Evolutionary conservation across 2,113 vertebrate genomes (phyloP).

Genomic region (Pseudonaja textilis): DNA sequence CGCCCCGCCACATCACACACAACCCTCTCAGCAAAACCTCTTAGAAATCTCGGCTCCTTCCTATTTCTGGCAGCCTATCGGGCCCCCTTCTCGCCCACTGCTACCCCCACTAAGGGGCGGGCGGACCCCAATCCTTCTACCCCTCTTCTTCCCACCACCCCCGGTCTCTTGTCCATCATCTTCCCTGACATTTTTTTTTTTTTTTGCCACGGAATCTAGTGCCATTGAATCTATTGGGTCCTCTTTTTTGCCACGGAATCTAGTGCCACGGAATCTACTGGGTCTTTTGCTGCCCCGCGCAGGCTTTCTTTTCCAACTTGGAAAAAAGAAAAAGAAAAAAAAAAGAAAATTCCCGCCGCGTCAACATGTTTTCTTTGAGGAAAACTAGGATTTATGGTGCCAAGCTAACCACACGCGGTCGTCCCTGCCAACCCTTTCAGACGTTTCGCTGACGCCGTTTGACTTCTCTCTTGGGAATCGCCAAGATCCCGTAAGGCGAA

Average conservation of each 20-base stretch:
- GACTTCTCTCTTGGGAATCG: not conserved
- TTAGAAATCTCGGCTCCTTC: not conserved
- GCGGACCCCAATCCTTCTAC: not conserved
- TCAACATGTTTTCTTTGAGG: not conserved
- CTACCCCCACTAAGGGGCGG: not conserved
- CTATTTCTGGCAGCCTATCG: not conserved
- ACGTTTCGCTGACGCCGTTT: too few species aligned
- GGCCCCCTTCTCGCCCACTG: not conserved
- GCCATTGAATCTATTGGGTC: not conserved
- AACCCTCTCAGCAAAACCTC: not conserved
- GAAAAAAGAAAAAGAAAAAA: not conserved
- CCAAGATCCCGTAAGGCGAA: not conserved
- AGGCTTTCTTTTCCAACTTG: not conserved
- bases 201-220: too few species aligned
- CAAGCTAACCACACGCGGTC: not conserved
- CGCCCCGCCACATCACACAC: slow-evolving; percentile 24
- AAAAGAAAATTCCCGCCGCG: not conserved
- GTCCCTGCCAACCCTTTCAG: not conserved
- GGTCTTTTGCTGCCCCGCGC: not conserved
- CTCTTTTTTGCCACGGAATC: too few species aligned
- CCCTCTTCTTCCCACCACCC: accelerated
- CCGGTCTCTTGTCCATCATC: not conserved
- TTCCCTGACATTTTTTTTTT: not conserved
- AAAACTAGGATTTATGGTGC: not conserved
- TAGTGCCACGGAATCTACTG: not conserved